Conservation (phyloP, 2,113 vertebrate species). For the Peromyscus maniculatus region DNA sequence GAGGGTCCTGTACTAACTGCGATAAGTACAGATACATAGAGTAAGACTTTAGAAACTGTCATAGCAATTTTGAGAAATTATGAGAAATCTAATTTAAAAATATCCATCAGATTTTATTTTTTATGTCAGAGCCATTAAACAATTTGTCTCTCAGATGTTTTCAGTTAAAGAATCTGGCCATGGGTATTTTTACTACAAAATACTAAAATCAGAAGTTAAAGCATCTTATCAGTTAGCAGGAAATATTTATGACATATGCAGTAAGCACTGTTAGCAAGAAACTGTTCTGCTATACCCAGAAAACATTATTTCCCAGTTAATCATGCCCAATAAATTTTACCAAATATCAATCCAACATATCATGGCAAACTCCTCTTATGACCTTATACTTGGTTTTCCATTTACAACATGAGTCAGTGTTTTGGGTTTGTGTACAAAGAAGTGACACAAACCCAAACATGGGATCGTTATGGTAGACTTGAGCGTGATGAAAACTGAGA, state of each 20-base stretch:
- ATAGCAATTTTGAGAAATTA: neutral
- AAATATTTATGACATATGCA: neutral
- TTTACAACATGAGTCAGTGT: neutral
- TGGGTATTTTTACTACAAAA: neutral
- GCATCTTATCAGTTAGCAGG: neutral
- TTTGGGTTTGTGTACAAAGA: neutral
- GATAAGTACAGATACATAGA: neutral
- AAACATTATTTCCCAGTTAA: neutral
- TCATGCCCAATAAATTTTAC: neutral
- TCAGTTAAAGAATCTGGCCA: neutral
- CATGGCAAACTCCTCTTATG: neutral
- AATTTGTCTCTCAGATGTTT: neutral
- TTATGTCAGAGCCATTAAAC: neutral
- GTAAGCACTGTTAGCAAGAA: neutral
- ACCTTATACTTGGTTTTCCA: neutral
- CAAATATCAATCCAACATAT: neutral
- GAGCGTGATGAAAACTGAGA: neutral
- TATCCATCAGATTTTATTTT: neutral
- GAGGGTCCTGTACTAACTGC: neutral
- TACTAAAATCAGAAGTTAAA: neutral
- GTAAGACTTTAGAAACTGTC: neutral
- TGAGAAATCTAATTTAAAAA: neutral
- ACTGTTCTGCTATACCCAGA: neutral
- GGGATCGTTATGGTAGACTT: neutral
- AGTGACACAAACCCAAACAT: neutral